Evolutionary conservation across 2,113 vertebrate genomes (phyloP).

Genomic region (Myocastor coypus): DNA sequence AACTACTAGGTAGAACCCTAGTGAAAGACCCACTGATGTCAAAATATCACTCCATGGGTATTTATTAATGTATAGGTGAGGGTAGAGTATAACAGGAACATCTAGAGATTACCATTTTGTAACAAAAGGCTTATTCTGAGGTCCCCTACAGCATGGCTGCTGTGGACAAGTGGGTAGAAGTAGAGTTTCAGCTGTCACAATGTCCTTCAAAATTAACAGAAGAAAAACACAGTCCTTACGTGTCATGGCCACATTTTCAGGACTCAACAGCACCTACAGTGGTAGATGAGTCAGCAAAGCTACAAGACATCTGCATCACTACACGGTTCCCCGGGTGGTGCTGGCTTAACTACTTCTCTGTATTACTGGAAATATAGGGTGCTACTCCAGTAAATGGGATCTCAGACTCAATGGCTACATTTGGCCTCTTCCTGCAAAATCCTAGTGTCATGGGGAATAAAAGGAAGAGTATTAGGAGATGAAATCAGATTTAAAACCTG

Average conservation of each 20-base stretch:
- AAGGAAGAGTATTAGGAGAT: not conserved
- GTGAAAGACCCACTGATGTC: not conserved
- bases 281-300: not conserved
- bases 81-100: not conserved
- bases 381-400: not conserved
- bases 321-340: not conserved
- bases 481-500: not conserved
- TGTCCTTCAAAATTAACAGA: constrained; percentile 2
- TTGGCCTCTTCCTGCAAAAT: constrained; percentile 36
- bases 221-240: not conserved
- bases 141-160: not conserved
- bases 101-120: not conserved
- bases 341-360: not conserved
- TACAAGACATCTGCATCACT: not conserved
- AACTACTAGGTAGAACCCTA: constrained; percentile 1
- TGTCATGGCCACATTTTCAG: not conserved
- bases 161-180: not conserved
- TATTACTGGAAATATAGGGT: not conserved
- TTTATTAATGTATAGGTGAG: not conserved
- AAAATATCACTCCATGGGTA: not conserved
- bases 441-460: not conserved
- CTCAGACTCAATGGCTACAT: constrained; percentile 34
- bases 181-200: not conserved
- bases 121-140: not conserved
- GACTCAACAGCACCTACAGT: not conserved